Base-by-base conservation (phyloP, 2,888 invertebrate genomes). In the Drosophila incognita region DNA sequence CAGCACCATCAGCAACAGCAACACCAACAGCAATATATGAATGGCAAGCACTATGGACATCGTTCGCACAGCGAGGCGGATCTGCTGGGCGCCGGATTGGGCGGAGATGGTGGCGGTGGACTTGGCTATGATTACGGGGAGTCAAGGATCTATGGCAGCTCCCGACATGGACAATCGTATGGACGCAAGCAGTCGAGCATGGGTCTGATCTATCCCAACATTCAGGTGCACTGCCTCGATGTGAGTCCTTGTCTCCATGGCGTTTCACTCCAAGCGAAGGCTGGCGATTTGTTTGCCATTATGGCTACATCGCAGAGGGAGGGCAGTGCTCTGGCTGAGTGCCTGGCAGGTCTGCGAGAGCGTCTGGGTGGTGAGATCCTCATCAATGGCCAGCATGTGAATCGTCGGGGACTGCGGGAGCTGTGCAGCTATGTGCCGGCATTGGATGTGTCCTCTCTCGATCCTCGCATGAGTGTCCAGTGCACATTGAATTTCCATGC, bases 1-100 rank as follows among this genome's bases (percentile, higher is more conserved):
- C 91, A 92, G 29, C 81, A 79, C n/a, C 76, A 75, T 11, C 83
- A 92, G 3, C 81, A 78, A 7, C 79, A 83, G 5, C 82, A 82
- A 52, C 90, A 91, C 68, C 90, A 91, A 64, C 68, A 73, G 27
- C 87, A 84, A 31, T 75, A 92, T 67, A 82, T 81, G 74, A 92
- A 92, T 75, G 93, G 93, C 52, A 93, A 93, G 66, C 93, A 93
- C 69, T 83, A 92, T 79, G 91, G 93, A 0, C 93, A 95, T 91
- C 96, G 96, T 89, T 97, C 97, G 73, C 96, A 96, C 81, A 97
- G 97, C 84, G 98, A 98, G 92, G 98, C 98, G 13, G 98, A 98
- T 94, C 94, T 98, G 29, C 93, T 98, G 49, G 95, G 95, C 6
- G 94, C 95, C 2, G 94, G 94, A 2, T 21, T 84, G 54, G 95